These are phyloP conservation scores for cat (Felis catus) DNA, from an alignment of 2,113 vertebrate genomes.

Conservation along the genomic window F.catus_Fca126_mat1.0 CM031419.1:80434501-80435000, in stretches of 20 bases:
- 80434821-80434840: constrained; percentile 10
- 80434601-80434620: neutral
- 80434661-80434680: neutral
- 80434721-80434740: constrained; percentile 17
- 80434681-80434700: neutral
- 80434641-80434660: neutral
- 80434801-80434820: neutral
- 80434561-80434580: neutral
- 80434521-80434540: neutral
- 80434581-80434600: neutral
- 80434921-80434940: constrained; percentile 21
- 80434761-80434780: constrained; percentile 35
- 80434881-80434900: constrained; percentile 21
- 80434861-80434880: constrained; percentile 23
- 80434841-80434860: neutral
- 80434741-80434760: constrained; percentile 1
- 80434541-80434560: neutral
- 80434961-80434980: neutral
- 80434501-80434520: neutral
- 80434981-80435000: neutral
- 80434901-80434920: neutral
- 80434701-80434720: neutral
- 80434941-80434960: neutral
- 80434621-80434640: neutral
- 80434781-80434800: neutral